Base-by-base conservation (phyloP, 2,113 vertebrate genomes). In the Xiphias gladius region DNA sequence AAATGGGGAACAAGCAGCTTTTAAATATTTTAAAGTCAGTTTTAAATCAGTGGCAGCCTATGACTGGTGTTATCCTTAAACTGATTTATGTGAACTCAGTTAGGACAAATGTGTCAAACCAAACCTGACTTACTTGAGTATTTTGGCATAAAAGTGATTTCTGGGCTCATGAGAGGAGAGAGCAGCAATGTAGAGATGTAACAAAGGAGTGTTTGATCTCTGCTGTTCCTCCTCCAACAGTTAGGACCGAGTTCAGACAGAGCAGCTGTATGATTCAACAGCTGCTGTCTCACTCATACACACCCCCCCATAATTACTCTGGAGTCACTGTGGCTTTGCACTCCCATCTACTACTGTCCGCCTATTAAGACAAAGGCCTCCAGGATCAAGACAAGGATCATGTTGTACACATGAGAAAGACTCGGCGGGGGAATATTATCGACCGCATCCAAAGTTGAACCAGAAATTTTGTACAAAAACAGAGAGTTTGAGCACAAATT, bases 271-370 rank as follows among this genome's bases (percentile, higher is more conserved):
- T n/a, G 1, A 52, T 62, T 30, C 70, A 68, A 82, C 91, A 93
- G 90, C 92, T 89, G 90, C 82, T 17, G 80, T 80, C 82, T 74
- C 84, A 35, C 82, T 52, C 28, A 0, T 55, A 0, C 39, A 11
- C 59, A 9, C 28, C 9, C 12, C 54, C 16, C 46, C 37, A 12
- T 82, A 87, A 92, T 90, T 91, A 86, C 90, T 79, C 54, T 81
- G 88, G 88, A 92, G 86, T 86, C 91, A 68, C 64, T 52, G 90
- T 84, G 90, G 90, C 92, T 93, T 93, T 92, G 78, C 90, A 66
- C 89, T 90, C 79, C 68, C 76, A 59, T 87, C 91, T 87, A 91
- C 84, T 88, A 86, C 87, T 68, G 84, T 86, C 87, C 74, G 83
- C 80, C 69, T 84, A 88, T 92, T 91, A 90, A 82, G 82, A 92